A percentile compares a stretch with the other conserved stretches of the same genome.
Evolutionary conservation across 2,797 vertebrate species (phyloP).

Genomic region (Aselliscus stoliczkanus): DNA sequence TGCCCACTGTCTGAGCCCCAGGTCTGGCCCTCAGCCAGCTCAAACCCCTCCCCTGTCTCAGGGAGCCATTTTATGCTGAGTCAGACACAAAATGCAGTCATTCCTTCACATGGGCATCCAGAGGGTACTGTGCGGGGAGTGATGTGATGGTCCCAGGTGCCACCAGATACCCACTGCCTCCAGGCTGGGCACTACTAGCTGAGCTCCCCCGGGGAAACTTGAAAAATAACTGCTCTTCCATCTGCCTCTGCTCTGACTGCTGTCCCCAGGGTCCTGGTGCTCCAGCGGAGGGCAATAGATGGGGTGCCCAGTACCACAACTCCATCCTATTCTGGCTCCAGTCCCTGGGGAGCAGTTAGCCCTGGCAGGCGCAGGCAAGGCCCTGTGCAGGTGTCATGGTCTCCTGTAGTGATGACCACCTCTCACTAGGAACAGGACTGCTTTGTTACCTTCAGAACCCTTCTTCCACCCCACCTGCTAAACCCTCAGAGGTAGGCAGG

Average conservation of each 20-base stretch:
- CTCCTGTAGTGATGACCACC: neutral
- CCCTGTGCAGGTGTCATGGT: neutral
- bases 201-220: neutral
- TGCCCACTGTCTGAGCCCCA: neutral
- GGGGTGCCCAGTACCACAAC: accelerated
- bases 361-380: neutral
- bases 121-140: neutral
- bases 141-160: neutral
- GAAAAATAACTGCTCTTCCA: neutral
- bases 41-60: neutral
- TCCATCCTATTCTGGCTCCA: neutral
- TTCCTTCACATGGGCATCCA: neutral
- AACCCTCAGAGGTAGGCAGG: neutral
- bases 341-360: neutral
- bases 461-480: neutral
- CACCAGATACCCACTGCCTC: neutral
- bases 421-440: accelerated
- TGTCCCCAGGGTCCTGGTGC: neutral
- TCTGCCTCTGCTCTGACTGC: neutral
- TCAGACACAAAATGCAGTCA: neutral
- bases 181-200: neutral
- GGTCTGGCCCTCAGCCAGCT: neutral
- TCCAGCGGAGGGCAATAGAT: neutral
- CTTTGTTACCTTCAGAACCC: neutral
- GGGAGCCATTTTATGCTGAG: neutral